Conservation (phyloP, 1,140 invertebrate species). For the Zaprionus capensis region DNA sequence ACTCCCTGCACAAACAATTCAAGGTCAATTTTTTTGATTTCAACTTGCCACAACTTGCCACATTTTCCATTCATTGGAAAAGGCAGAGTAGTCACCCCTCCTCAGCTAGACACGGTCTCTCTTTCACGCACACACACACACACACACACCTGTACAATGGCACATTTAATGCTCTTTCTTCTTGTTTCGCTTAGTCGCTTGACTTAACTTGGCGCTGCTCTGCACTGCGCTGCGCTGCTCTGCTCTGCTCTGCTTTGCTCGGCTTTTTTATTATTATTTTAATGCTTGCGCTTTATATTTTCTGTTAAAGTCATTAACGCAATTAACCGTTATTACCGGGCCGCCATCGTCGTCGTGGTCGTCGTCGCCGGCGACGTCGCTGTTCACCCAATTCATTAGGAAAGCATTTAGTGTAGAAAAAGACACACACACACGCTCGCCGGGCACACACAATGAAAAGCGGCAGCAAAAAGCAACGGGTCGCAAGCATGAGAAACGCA, state of each 20-base stretch:
- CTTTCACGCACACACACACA: slow-evolving; percentile 8
- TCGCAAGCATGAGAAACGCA: slow-evolving; percentile 77
- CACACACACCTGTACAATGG: slow-evolving; percentile 15
- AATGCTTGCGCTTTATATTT: slow-evolving; percentile 74
- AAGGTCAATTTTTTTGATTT: slow-evolving; percentile 5
- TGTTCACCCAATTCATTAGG: slow-evolving; percentile 79
- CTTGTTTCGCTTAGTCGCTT: slow-evolving; percentile 24
- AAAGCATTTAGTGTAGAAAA: slow-evolving; percentile 70
- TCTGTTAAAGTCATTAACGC: slow-evolving; percentile 82
- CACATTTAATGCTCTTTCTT: slow-evolving; percentile 55
- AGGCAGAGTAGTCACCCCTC: slow-evolving; percentile 18
- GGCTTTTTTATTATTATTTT: slow-evolving; percentile 50
- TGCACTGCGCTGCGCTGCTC: background rate
- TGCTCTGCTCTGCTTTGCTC: slow-evolving; percentile 24
- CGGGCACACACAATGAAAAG: slow-evolving; percentile 29
- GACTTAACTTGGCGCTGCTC: slow-evolving; percentile 13
- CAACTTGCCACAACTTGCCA: slow-evolving; percentile 33
- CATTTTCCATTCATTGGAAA: slow-evolving; percentile 58
- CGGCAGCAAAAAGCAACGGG: slow-evolving; percentile 69
- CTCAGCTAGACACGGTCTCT: background rate
- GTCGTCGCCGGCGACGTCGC: slow-evolving; percentile 41
- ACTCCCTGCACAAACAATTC: background rate
- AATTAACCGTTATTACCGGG: slow-evolving; percentile 81
- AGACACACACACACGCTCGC: slow-evolving; percentile 23
- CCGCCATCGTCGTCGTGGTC: slow-evolving; percentile 34